Percentiles rank a stretch among this genome's conserved stretches.
Conservation (phyloP, 2,888 invertebrate species). For the Tenthredo livida region DNA sequence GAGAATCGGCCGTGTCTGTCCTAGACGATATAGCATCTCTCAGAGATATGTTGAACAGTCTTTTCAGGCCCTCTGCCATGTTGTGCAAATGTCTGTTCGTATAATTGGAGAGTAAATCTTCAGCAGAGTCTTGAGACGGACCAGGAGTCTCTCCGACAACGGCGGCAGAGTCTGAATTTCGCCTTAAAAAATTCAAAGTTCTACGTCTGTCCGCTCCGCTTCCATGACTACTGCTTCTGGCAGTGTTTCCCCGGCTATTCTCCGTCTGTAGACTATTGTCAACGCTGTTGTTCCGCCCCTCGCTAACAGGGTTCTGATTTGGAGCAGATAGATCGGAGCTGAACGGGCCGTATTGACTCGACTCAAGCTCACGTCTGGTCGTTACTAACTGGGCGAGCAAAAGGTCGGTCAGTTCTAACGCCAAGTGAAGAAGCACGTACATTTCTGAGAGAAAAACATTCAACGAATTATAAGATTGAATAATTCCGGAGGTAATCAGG, state of each 20-base stretch:
- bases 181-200: constrained; percentile 25
- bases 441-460: constrained; percentile 63
- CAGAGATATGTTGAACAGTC: constrained; percentile 53
- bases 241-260: constrained; percentile 35
- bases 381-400: constrained; percentile 77
- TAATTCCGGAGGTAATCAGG: background rate
- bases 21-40: constrained; percentile 27
- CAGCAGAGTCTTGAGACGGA: constrained; percentile 39
- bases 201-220: constrained; percentile 12
- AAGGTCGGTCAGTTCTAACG: constrained; percentile 79
- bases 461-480: background rate
- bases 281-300: constrained; percentile 38
- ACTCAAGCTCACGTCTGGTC: constrained; percentile 71
- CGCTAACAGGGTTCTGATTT: constrained; percentile 36
- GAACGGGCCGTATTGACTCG: constrained; percentile 68
- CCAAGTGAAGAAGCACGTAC: constrained; percentile 76
- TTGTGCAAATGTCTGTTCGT: constrained; percentile 54
- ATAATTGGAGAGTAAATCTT: constrained; percentile 55
- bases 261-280: constrained; percentile 59
- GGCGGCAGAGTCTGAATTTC: constrained; percentile 29
- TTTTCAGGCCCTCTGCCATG: constrained; percentile 58
- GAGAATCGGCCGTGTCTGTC: constrained; percentile 20
- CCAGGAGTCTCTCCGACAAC: constrained; percentile 20
- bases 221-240: constrained; percentile 10
- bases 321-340: constrained; percentile 56